Conservation (phyloP, 2,888 invertebrate genomes). For the Lobophora halterata region DNA sequence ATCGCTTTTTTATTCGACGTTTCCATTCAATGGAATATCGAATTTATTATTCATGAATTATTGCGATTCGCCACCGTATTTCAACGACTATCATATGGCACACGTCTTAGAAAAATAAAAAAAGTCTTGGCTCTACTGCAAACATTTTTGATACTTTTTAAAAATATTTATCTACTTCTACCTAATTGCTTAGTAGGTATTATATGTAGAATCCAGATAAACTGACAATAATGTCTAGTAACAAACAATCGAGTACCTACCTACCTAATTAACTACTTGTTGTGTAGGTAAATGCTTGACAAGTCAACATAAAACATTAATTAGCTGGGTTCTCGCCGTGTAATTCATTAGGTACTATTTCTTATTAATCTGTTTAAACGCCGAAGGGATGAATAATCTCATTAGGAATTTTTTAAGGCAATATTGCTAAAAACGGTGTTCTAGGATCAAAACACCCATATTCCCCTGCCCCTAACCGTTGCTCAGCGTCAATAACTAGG, state of each 20-base stretch:
- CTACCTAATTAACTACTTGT: too few species aligned
- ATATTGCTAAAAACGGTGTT: neutral
- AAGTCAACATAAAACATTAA: too few species aligned
- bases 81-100: constrained; percentile 51
- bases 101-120: constrained; percentile 54
- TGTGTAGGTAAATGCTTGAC: too few species aligned
- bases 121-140: neutral
- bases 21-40: constrained; percentile 73
- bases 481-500: constrained; percentile 70
- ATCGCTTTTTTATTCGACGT: constrained; percentile 75
- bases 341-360: too few species aligned
- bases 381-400: too few species aligned
- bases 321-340: too few species aligned
- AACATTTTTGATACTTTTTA: constrained; percentile 42
- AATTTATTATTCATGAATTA: constrained; percentile 77
- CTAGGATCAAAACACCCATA: constrained; percentile 45
- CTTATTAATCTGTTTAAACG: too few species aligned
- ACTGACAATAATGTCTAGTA: too few species aligned
- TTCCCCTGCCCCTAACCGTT: constrained; percentile 22
- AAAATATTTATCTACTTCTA: neutral
- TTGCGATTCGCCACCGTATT: constrained; percentile 77
- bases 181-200: too few species aligned
- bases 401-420: too few species aligned
- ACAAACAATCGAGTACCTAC: too few species aligned
- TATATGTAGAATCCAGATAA: too few species aligned